Evolutionary conservation across 2,888 invertebrate species (phyloP).

Genomic region (Phoronis australis): DNA sequence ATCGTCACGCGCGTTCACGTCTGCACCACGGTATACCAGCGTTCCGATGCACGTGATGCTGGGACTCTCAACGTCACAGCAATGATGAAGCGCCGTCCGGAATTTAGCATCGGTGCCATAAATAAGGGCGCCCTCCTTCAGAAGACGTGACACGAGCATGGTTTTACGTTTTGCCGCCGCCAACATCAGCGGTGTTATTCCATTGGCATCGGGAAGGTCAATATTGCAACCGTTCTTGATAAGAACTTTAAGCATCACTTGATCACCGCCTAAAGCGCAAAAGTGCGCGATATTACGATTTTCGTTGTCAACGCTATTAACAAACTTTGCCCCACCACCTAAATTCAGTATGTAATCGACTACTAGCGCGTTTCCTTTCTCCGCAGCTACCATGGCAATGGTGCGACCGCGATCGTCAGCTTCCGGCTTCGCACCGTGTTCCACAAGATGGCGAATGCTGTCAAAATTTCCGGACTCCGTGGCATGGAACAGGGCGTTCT

Average conservation of each 20-base stretch:
- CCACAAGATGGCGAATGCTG: constrained; percentile 13
- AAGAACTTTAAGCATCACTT: constrained; percentile 15
- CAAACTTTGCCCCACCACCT: constrained; percentile 8
- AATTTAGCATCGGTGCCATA: neutral
- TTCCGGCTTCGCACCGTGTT: constrained; percentile 4
- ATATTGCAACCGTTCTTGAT: constrained; percentile 15
- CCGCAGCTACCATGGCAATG: constrained; percentile 17
- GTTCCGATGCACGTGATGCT: constrained; percentile 11
- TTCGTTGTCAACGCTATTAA: constrained; percentile 9
- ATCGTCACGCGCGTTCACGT: constrained; percentile 3
- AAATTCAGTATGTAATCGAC: constrained; percentile 13
- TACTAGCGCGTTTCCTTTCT: constrained; percentile 11
- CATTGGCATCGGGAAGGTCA: constrained; percentile 12
- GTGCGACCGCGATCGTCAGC: constrained; percentile 15
- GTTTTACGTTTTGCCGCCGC: constrained; percentile 11
- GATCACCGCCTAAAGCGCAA: constrained; percentile 12
- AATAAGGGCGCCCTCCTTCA: constrained; percentile 5
- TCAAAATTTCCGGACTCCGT: constrained; percentile 14
- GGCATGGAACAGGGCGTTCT: constrained; percentile 19
- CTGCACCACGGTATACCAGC: constrained; percentile 1
- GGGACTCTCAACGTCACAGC: constrained; percentile 4
- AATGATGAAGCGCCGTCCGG: constrained; percentile 5
- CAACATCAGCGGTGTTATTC: constrained; percentile 19
- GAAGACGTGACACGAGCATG: neutral
- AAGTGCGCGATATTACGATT: constrained; percentile 19